Conservation (phyloP, 2,797 vertebrate genomes). For the Gymnocypris eckloni region DNA sequence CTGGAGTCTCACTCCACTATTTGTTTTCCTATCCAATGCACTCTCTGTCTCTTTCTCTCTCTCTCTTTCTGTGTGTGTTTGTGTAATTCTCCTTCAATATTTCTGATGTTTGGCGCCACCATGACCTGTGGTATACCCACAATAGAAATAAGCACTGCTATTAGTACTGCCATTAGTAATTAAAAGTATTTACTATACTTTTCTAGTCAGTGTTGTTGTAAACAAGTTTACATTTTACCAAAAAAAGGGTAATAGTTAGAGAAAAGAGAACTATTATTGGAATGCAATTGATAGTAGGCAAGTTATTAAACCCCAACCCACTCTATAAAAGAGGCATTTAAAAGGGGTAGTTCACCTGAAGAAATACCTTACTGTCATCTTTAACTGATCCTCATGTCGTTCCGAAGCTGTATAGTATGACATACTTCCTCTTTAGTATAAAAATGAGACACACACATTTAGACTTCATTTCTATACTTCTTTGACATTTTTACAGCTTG, state of each 20-base stretch:
- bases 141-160: not conserved
- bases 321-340: not conserved
- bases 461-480: not conserved
- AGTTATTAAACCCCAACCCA: not conserved
- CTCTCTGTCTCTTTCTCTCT: not conserved
- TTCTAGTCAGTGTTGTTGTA: not conserved
- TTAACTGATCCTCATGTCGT: not conserved
- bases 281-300: not conserved
- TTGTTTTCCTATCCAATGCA: slow-evolving; percentile 53
- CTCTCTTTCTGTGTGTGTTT: not conserved
- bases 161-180: slow-evolving; percentile 13
- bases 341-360: not conserved
- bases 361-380: not conserved
- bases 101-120: not conserved
- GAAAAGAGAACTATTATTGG: not conserved
- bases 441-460: not conserved
- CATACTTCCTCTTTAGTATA: not conserved
- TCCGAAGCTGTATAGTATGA: not conserved
- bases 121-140: not conserved
- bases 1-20: slow-evolving; percentile 31
- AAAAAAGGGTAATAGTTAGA: not conserved
- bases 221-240: not conserved
- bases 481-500: not conserved
- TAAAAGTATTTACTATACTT: slow-evolving; percentile 3
- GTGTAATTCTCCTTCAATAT: not conserved